Evolutionary conservation across 1,140 invertebrate species (phyloP).

Genomic region (Neodiprion virginianus): DNA sequence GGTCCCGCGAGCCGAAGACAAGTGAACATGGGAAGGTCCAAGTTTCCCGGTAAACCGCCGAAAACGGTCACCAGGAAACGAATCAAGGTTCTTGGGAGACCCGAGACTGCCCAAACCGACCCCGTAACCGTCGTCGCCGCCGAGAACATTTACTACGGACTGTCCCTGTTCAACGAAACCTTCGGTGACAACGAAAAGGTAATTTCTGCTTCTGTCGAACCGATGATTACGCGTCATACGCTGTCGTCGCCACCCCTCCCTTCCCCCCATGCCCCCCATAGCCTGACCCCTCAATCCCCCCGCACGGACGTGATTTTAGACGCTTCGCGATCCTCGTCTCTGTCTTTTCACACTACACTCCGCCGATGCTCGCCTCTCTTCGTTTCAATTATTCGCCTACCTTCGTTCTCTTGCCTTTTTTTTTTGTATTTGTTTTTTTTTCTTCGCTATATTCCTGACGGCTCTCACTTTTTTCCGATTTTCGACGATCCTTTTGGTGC

Average conservation of each 20-base stretch:
- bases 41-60: conserved; percentile 84
- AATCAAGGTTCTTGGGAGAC: conserved; percentile 74
- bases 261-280: too few relatives aligned
- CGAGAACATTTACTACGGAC: conserved; percentile 63
- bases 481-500: conserved; percentile 9
- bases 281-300: not conserved
- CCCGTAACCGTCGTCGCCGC: conserved; percentile 58
- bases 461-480: conserved; percentile 6
- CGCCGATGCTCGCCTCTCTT: not conserved
- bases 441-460: not conserved
- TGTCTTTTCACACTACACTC: not conserved
- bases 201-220: conserved; percentile 20
- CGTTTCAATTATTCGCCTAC: not conserved
- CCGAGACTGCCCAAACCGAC: conserved; percentile 61
- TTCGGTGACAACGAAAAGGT: conserved; percentile 59
- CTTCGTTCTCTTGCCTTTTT: not conserved
- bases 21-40: conserved; percentile 69
- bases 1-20: conserved; percentile 46
- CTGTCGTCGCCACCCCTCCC: not conserved
- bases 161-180: conserved; percentile 56
- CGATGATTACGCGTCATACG: conserved; percentile 1
- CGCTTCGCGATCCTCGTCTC: not conserved
- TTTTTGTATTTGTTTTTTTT: conserved; percentile 12
- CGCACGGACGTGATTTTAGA: conserved; percentile 1
- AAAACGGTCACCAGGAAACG: conserved; percentile 83